These are phyloP conservation scores for Calcarius lapponicus DNA, from an alignment of 2,797 vertebrate species.

Conservation along the genomic window DNA sequence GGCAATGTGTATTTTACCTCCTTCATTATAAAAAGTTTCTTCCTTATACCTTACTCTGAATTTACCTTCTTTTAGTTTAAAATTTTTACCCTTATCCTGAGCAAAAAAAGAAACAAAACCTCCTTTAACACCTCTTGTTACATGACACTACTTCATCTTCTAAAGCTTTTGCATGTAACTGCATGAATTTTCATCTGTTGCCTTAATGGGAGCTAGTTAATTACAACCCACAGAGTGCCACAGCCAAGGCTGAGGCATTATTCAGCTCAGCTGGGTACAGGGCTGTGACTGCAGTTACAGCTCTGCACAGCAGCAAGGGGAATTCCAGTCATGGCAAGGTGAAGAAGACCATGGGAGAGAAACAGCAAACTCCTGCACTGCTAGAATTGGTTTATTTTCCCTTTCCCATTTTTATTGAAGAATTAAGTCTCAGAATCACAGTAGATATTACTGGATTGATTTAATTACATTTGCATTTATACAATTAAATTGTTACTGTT, in stretches of 20 bases:
- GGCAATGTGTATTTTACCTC: background rate
- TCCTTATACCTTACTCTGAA: background rate
- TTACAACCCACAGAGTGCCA: constrained; percentile 18
- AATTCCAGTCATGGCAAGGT: background rate
- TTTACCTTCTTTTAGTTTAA: background rate
- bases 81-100: background rate
- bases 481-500: background rate
- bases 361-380: background rate
- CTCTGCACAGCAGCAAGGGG: rapidly evolving
- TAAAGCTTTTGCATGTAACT: constrained; percentile 20
- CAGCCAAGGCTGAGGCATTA: background rate
- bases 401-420: background rate
- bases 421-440: background rate
- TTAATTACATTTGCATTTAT: background rate
- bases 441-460: background rate
- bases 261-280: background rate
- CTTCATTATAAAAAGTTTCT: background rate
- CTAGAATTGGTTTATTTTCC: background rate
- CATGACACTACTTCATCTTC: background rate
- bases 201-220: constrained; percentile 35
- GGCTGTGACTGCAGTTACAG: background rate
- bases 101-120: background rate
- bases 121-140: background rate
- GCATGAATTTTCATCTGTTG: constrained; percentile 23
- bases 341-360: background rate